Percentiles rank a stretch among this genome's conserved stretches.
Conservation (phyloP, 2,797 vertebrate genomes). For the Lagodon rhomboides region DNA sequence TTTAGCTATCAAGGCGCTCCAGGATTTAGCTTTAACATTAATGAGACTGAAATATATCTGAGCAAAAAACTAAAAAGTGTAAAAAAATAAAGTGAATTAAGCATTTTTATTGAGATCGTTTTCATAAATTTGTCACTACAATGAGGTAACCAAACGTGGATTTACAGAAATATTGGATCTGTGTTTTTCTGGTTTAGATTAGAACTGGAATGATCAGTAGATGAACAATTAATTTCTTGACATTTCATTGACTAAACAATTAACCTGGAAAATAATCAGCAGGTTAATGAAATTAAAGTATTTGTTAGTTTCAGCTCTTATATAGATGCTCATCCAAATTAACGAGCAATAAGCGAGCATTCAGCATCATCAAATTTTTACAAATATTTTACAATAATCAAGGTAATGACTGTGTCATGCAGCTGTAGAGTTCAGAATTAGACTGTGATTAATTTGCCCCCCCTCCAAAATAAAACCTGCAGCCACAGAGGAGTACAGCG, state of each 20-base stretch:
- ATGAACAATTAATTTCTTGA: too few relatives aligned
- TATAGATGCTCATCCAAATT: not conserved
- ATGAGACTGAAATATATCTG: not conserved
- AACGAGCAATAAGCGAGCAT: not conserved
- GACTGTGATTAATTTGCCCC: not conserved
- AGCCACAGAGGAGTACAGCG: conserved; percentile 88
- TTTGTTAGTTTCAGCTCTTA: not conserved
- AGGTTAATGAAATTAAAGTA: too few relatives aligned
- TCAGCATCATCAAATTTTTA: not conserved
- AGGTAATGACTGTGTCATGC: not conserved
- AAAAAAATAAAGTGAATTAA: not conserved
- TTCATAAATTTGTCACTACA: too few relatives aligned
- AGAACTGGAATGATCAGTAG: too few relatives aligned
- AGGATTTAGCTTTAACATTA: not conserved
- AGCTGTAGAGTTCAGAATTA: not conserved
- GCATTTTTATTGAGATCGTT: too few relatives aligned
- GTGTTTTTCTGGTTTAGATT: too few relatives aligned
- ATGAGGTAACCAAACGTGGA: too few relatives aligned
- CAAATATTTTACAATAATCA: not conserved
- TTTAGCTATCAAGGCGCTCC: not conserved
- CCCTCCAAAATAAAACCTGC: not conserved
- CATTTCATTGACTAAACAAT: too few relatives aligned
- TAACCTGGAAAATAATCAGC: too few relatives aligned
- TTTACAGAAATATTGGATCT: too few relatives aligned
- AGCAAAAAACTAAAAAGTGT: not conserved